Evolutionary conservation across 2,113 vertebrate genomes (phyloP), one percentile per base, ranked within the genome.

Genomic region (Myotis davidii): DNA sequence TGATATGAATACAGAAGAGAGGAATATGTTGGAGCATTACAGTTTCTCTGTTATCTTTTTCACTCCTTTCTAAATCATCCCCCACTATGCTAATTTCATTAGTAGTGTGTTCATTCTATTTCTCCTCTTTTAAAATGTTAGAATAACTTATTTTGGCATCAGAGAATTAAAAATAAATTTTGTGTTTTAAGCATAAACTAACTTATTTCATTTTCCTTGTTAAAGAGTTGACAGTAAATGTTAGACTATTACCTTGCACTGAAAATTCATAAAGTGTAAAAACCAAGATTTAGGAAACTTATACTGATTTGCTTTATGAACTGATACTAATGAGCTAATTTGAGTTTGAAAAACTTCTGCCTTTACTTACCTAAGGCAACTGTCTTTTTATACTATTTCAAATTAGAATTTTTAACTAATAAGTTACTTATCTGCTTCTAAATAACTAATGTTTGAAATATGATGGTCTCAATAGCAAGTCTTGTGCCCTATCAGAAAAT

Each of bases 381-480:
- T 93, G 50, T 2, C 23, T 88, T 95, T 74, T 88, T 42, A 88
- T 32, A 50, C 9, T 61, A 52, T 48, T 48, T 77, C 34, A 85
- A 77, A 91, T 91, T 72, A 59, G 34, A 85, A 89, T 65, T 67
- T 76, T 81, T 65, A 79, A 81, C 56, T 48, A 37, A 6, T 69
- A 87, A 87, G 34, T 81, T 70, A 76, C 12, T 69, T 64, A 70
- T 25, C 17, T 42, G 54, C 74, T 94, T 93, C 54, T 90, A 90
- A 83, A 67, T 77, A 95, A 76, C 8, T 82, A 78, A 45, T 52
- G 39, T 64, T 92, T 50, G 45, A 92, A 94, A 82, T 79, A 79
- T 42, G n/a, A 34, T 23, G 12, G 9, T 54, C 42, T 90, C 27
- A 59, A 37, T 11, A 32, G n/a, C 39, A 61, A 79, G n/a, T 50